Base-by-base conservation (phyloP, 2,888 invertebrate genomes). In the Junonia oenone region DNA sequence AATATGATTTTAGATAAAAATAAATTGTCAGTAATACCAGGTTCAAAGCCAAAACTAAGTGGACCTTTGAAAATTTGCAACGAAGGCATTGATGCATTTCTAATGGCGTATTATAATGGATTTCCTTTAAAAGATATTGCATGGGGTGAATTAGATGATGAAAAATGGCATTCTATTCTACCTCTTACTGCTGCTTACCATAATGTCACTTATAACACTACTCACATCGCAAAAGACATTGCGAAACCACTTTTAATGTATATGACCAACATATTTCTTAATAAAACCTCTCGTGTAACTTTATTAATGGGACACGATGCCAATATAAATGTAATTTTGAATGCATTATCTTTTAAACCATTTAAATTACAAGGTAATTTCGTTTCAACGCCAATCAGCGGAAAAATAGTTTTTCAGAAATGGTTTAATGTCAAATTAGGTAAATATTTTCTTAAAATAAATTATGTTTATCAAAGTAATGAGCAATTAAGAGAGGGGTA, bases 231-330 rank as follows among this genome's bases (percentile, higher is more conserved):
- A 0, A 76, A 64, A 62, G 88, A 90, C 61, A 66, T 88, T 22
- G 74, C 87, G 0, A 49, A 62, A 26, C 85, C 85, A 0, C 62
- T 90, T 17, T 31, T 87, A 1, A 67, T 69, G 38, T 83, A 75
- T 59, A 73, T 90, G 50, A 66, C 65, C 0, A 63, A 73, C 1
- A 66, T 80, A 11, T 75, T 87, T 47, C 48, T 78, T 2, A 68
- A 73, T 22, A 47, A 65, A 8, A 31, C 47, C 0, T 69, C 76
- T 1, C 83, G 76, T 68, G 68, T 84, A 0, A 64, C 69, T 0
- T 62, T 88, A 9, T 58, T 90, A 0, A 84, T 87, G 81, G 89
- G 86, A 0, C 89, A 90, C 58, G 88, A 88, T 67, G 81, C 84
- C 1, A 90, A 89, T 57, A 68, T 88, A 2, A 81, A 79, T 37